A percentile compares a stretch with the other conserved stretches of the same genome.
These are phyloP conservation scores for Motacilla tschutschensis DNA, from an alignment of 2,113 vertebrate genomes.

Conservation along the genomic window DNA sequence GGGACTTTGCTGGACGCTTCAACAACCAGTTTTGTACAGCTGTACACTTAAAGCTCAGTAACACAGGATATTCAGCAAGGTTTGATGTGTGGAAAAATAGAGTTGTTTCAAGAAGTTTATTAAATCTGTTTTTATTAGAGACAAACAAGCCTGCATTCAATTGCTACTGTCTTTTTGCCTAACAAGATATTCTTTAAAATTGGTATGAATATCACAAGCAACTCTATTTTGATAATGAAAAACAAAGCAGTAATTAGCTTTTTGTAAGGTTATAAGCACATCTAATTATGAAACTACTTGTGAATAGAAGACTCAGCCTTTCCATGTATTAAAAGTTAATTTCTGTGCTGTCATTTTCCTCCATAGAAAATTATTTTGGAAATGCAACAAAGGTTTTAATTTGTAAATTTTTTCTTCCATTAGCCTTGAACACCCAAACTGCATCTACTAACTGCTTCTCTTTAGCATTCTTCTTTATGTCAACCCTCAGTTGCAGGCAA, in stretches of 20 bases:
- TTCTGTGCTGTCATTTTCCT: neutral
- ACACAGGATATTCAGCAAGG: neutral
- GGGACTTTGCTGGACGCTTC: neutral
- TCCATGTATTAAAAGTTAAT: slow-evolving; percentile 2
- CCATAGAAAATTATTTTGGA: neutral
- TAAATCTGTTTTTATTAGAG: neutral
- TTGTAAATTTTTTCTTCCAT: neutral
- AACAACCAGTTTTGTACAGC: neutral
- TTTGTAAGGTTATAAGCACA: neutral
- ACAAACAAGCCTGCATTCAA: neutral
- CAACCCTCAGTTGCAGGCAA: neutral
- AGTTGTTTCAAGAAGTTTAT: neutral
- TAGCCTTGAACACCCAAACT: neutral
- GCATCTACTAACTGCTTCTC: neutral
- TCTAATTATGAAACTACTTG: neutral
- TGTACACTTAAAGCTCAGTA: neutral
- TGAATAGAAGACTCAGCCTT: neutral
- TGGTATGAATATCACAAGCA: neutral
- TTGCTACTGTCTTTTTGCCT: neutral
- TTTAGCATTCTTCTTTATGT: neutral
- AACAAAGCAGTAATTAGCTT: neutral
- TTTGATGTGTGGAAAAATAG: neutral
- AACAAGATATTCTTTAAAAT: neutral
- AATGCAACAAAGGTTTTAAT: neutral
- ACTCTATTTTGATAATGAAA: neutral